Base-by-base conservation (phyloP, 2,113 vertebrate species). In the Paramisgurnus dabryanus region DNA sequence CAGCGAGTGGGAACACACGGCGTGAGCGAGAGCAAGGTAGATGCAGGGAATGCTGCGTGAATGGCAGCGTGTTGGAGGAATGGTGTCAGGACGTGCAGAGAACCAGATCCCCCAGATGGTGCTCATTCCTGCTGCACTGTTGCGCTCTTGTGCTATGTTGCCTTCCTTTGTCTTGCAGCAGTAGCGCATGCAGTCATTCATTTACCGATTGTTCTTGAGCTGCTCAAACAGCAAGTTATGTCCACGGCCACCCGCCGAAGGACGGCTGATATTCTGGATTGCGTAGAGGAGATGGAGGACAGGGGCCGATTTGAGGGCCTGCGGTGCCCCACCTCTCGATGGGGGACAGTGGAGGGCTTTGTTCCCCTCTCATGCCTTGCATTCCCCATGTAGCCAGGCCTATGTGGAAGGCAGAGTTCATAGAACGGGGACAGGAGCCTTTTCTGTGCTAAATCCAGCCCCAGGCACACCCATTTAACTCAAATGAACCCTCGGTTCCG, bases 291-390 rank as follows among this genome's bases (percentile, higher is more conserved):
- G 72, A 18, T 45, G 39, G 72, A 22, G 55, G 72, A 61, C 68
- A 82, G 55, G 77, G 66, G 80, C 64, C 76, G 47, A 49, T 47
- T 49, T 55, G 50, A 77, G 77, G 49, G 53, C 72, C 79, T 72
- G 76, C 61, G 55, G 77, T 50, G 84, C 87, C 85, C 85, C 79
- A 85, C 70, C 84, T 83, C 87, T 87, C 85, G 89, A 88, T 81
- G 53, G 87, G 92, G 87, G 90, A 93, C 93, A 94, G 89, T 90
- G 81, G 83, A 83, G 39, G 22, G 78, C 92, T 90, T 93, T 94
- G 93, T 94, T 92, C 82, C 86, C 73, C 57, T 82, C 78, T 89
- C 86, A 86, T 89, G 88, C 89, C 86, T 90, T 76, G 78, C 90
- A 93, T 93, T 92, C 93, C 88, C 87, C 88, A 86, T 80, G 79